phyloP scores from a whole-genome alignment of 2,888 invertebrate species.

The Gryllus longicercus region DNA sequence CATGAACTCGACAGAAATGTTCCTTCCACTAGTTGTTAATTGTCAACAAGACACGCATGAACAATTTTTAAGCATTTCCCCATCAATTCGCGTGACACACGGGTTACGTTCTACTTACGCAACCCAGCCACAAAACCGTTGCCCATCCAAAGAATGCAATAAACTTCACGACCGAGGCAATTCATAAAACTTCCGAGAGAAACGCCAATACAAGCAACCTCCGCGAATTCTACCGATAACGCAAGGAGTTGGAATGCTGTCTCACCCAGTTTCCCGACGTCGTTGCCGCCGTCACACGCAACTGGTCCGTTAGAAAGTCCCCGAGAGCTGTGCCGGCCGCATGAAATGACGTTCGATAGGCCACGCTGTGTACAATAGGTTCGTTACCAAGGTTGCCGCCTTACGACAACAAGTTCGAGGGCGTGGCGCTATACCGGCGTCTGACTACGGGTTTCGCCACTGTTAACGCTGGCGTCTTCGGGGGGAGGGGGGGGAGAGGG shows the following conservation, averaged over 20 bases:
- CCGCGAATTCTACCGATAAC: background rate
- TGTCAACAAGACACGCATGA: no score
- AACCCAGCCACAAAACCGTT: no score
- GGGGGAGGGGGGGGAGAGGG: no score
- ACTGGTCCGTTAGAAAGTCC: background rate
- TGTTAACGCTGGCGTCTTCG: background rate
- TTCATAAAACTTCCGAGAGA: background rate
- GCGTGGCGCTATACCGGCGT: background rate
- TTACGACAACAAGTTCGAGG: constrained; percentile 17
- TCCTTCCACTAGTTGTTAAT: no score
- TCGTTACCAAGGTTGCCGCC: background rate
- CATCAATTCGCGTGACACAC: no score
- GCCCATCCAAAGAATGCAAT: background rate
- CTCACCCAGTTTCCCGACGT: background rate
- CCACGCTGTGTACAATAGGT: background rate
- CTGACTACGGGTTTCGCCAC: background rate
- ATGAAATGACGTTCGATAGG: background rate
- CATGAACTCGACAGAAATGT: no score
- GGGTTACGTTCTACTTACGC: no score
- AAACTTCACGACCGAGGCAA: background rate
- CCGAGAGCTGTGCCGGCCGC: background rate
- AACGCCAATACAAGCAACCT: background rate
- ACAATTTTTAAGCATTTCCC: no score
- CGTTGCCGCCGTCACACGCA: no score
- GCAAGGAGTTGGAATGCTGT: background rate